A percentile compares a stretch with the other conserved stretches of the same genome.
phyloP scores from a whole-genome alignment of 1,140 invertebrate genomes.

The Aphaenogaster rudis region DNA sequence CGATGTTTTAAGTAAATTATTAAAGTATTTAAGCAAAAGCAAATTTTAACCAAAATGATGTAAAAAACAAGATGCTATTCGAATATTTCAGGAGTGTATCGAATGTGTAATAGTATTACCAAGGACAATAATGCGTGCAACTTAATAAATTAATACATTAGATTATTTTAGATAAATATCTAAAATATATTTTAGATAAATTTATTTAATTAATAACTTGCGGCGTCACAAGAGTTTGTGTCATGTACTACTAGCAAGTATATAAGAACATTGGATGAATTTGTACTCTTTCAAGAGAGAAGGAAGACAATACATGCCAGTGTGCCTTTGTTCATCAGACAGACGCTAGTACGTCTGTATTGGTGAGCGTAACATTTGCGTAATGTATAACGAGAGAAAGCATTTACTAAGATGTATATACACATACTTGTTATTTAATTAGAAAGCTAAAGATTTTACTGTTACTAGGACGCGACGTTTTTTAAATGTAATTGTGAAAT shows the following conservation, averaged over 20 bases:
- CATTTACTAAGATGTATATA: constrained; percentile 53
- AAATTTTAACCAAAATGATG: constrained; percentile 29
- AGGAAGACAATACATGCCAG: not conserved
- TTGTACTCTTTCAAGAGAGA: not conserved
- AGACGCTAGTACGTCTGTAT: not conserved
- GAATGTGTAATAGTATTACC: constrained; percentile 17
- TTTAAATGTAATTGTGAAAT: constrained; percentile 58
- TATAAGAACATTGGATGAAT: not conserved
- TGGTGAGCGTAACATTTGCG: constrained; percentile 13
- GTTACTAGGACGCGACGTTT: constrained; percentile 40
- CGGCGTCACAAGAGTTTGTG: not conserved
- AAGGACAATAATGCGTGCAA: constrained; percentile 37
- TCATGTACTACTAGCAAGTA: not conserved
- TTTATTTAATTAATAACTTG: constrained; percentile 33
- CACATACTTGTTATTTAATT: constrained; percentile 48
- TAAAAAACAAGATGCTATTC: constrained; percentile 56
- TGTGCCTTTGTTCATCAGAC: not conserved
- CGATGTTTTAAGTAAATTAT: constrained; percentile 21
- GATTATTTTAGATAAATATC: constrained; percentile 43
- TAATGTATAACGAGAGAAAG: constrained; percentile 21
- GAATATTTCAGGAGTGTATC: constrained; percentile 1
- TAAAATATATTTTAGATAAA: constrained; percentile 48
- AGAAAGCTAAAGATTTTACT: constrained; percentile 40
- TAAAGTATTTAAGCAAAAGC: constrained; percentile 7
- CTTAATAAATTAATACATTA: constrained; percentile 19